phyloP scores from a whole-genome alignment of 2,888 invertebrate species.

The Pardosa pseudoannulata region DNA sequence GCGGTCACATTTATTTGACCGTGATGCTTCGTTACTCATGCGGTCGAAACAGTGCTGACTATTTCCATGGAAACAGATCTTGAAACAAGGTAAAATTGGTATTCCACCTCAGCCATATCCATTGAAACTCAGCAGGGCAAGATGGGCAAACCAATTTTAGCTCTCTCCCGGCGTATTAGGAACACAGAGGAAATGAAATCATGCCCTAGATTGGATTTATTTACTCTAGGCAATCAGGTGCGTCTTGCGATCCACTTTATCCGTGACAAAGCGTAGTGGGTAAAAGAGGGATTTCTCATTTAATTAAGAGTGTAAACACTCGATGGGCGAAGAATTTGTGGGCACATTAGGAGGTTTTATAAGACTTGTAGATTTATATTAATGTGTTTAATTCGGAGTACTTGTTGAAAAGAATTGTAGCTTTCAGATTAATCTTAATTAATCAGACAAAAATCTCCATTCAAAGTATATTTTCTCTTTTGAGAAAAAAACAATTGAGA shows the following conservation, averaged over 20 bases:
- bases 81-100: slow-evolving; percentile 55
- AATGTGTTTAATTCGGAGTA: too few relatives aligned
- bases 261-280: too few relatives aligned
- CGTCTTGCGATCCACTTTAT: background rate
- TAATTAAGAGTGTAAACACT: too few relatives aligned
- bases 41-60: background rate
- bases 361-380: too few relatives aligned
- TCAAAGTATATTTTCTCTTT: too few relatives aligned
- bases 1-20: slow-evolving; percentile 48
- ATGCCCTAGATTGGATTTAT: slow-evolving; percentile 11
- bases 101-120: slow-evolving; percentile 1
- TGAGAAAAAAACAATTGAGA: too few relatives aligned
- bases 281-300: too few relatives aligned
- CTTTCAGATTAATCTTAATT: too few relatives aligned
- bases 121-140: background rate
- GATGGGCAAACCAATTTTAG: background rate
- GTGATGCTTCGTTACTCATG: slow-evolving; percentile 33
- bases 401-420: too few relatives aligned
- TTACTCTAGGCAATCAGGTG: background rate
- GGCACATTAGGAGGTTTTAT: too few relatives aligned
- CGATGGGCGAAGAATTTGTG: too few relatives aligned
- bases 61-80: slow-evolving; percentile 46
- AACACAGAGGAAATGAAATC: slow-evolving; percentile 28
- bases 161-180: background rate
- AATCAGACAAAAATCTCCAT: too few relatives aligned